Percentiles rank a stretch among this genome's conserved stretches.
Evolutionary conservation across 2,797 vertebrate genomes (phyloP).

Genomic region (Cyclura pinguis): DNA sequence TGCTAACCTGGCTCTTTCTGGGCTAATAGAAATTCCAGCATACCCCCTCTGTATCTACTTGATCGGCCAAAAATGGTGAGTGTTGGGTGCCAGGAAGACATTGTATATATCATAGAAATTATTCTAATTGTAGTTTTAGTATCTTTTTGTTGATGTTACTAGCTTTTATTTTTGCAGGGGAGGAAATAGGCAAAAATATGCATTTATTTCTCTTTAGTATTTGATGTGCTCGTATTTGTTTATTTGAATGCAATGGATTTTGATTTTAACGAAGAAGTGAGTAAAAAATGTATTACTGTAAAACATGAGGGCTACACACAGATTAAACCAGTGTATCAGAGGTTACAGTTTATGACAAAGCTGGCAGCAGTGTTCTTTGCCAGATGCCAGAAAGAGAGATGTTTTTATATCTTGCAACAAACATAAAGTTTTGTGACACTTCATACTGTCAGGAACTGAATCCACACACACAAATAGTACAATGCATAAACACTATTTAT

Average conservation of each 20-base stretch:
- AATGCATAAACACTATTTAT: no score
- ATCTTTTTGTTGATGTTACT: not conserved
- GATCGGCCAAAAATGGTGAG: slow-evolving; percentile 84
- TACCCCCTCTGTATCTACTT: slow-evolving; percentile 85
- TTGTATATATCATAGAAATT: not conserved
- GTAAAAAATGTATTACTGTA: not conserved
- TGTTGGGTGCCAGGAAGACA: slow-evolving; percentile 18
- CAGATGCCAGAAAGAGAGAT: not conserved
- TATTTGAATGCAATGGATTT: not conserved
- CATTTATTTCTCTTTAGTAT: not conserved
- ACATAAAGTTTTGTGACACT: not conserved
- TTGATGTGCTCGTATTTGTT: not conserved
- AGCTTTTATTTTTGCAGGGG: not conserved
- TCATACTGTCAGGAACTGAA: not conserved
- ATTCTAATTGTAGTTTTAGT: not conserved
- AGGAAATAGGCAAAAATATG: not conserved
- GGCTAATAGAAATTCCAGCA: slow-evolving; percentile 83
- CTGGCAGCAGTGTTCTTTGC: no score
- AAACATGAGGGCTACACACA: not conserved
- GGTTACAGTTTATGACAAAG: not conserved
- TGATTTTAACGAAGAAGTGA: not conserved
- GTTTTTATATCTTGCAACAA: not conserved
- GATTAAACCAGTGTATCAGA: not conserved
- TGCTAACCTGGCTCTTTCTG: slow-evolving; percentile 83
- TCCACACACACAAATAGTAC: no score